Evolutionary conservation across 1,140 invertebrate genomes (phyloP), one percentile per base, ranked within the genome.

Genomic region (Akabosia matsudoensis): DNA sequence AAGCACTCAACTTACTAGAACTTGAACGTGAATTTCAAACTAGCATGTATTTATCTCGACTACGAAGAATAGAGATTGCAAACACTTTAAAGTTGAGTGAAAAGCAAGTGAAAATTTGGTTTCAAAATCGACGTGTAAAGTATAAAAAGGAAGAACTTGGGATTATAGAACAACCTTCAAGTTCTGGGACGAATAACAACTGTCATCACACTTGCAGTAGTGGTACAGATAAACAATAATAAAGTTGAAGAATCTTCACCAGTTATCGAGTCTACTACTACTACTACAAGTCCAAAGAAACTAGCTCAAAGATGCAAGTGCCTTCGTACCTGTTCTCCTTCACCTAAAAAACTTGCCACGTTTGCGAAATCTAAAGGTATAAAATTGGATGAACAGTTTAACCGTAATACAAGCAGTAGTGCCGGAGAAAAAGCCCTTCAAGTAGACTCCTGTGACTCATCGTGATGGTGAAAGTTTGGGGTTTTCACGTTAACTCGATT

Each of bases 101-200:
- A 85, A 97, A 97, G 84, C 95, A 90, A 82, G 87, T 97, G 52
- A 97, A 95, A 85, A 97, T 97, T 74, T 97, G 95, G 95, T 80
- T 80, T 74, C 80, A 81, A 45, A 84, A 84, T 74, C 82, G 88
- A 7, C 87, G 95, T 1, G 95, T 97, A 1, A 97, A 97, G 83
- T 90, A 94, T 84, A 96, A 97, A 87, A 96, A 96, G 82, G 92
- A 91, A 81, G 91, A 91, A 80, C 28, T 74, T 73, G 74, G 26
- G 54, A 76, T 30, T 67, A 74, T 16, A 71, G 76, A 37, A 33
- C 79, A 24, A 70, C 73, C 61, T 33, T 33, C 26, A 1, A 52
- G 33, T 33, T 33, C 22, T 33, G 22, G 22, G 14, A 73, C 16
- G 26, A 28, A 13, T 18, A 45, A 13, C 16, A 51, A 31, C 70